Evolutionary conservation across 2,888 invertebrate genomes (phyloP).

Genomic region (Eudasyphora cyanicolor): DNA sequence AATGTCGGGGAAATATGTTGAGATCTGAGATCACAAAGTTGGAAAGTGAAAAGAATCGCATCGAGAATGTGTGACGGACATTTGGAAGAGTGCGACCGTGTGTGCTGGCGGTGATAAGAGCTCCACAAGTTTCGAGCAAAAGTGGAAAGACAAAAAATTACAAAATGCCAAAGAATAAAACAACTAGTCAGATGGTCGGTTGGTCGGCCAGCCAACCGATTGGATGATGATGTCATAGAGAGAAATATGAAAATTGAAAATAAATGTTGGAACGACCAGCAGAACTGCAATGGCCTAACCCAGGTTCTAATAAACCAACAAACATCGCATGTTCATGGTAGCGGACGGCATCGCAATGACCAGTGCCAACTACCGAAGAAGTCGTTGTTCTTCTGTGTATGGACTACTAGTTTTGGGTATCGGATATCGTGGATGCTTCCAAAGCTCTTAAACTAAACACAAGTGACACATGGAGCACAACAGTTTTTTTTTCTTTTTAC

Average conservation of each 20-base stretch:
- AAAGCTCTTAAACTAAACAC: too few species aligned
- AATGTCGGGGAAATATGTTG: not conserved
- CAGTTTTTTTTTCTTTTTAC: too few species aligned
- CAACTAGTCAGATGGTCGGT: not conserved
- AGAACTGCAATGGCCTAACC: not conserved
- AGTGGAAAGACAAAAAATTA: not conserved
- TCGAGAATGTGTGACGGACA: too few species aligned
- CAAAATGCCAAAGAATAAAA: slow-evolving; percentile 1
- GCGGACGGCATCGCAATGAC: too few species aligned
- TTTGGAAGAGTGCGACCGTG: too few species aligned
- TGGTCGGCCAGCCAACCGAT: not conserved
- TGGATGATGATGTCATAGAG: not conserved
- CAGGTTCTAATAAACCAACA: too few species aligned
- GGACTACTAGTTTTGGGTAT: too few species aligned
- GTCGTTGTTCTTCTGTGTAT: too few species aligned
- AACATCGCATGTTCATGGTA: too few species aligned
- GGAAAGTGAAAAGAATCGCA: slow-evolving; percentile 3
- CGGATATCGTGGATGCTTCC: too few species aligned
- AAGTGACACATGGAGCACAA: too few species aligned
- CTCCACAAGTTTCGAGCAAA: not conserved
- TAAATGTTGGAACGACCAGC: not conserved
- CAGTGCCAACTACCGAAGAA: too few species aligned
- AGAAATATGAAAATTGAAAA: not conserved
- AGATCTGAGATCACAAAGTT: slow-evolving; percentile 15
- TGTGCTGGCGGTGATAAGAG: not conserved